These are phyloP conservation scores for Rostratula benghalensis DNA, from an alignment of 2,113 vertebrate species.

Conservation along the genomic window DNA sequence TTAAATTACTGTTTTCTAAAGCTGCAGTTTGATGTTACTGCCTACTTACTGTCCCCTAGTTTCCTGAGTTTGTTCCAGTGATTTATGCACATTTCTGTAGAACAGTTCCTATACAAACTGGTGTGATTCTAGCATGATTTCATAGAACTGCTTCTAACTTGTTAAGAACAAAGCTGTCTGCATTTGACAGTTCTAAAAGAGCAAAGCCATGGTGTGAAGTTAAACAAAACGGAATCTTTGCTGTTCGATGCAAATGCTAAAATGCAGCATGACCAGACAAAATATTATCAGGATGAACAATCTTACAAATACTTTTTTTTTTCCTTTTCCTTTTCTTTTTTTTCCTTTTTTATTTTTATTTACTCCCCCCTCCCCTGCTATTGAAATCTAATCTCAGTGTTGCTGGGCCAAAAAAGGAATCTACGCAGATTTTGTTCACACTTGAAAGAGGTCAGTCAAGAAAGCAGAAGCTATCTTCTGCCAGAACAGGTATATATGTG, in stretches of 20 bases:
- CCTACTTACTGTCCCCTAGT: conserved; percentile 1
- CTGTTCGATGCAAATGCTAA: not conserved
- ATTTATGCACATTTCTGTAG: not conserved
- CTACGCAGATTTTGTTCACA: not conserved
- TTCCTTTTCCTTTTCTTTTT: not conserved
- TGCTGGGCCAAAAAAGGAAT: not conserved
- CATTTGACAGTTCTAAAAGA: not conserved
- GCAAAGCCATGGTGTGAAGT: not conserved
- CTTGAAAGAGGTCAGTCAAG: not conserved
- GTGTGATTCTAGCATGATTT: not conserved
- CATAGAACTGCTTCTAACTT: not conserved
- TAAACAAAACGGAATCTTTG: not conserved
- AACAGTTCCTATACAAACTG: not conserved
- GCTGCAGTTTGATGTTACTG: not conserved
- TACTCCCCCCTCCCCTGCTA: not conserved
- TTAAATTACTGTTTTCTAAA: conserved; percentile 24
- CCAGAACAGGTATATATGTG: not conserved
- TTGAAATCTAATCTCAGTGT: not conserved
- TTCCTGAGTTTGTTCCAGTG: conserved; percentile 7
- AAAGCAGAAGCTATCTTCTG: not conserved
- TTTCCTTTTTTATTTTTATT: not conserved
- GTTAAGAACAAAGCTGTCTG: conserved; percentile 19
- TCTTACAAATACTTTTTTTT: not conserved
- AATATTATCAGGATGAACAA: not conserved
- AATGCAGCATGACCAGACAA: not conserved